Evolutionary conservation across 2,888 invertebrate genomes (phyloP).

Genomic region (Plagodis pulveraria): DNA sequence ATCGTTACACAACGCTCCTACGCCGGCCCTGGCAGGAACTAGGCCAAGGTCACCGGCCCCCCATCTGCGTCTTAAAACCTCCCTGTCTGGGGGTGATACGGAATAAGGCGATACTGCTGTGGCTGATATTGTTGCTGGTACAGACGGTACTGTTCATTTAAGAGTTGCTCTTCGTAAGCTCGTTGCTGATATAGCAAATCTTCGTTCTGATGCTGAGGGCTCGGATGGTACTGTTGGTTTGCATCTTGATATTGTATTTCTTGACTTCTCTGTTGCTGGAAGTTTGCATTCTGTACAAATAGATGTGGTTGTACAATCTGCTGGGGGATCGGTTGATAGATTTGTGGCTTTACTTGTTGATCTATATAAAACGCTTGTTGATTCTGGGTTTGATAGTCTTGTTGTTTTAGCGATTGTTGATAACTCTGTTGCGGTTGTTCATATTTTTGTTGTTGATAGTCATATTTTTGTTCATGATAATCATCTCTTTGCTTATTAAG

Average conservation of each 20-base stretch:
- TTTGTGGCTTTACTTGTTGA: neutral
- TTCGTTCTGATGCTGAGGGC: slow-evolving; percentile 14
- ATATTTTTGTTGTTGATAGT: neutral
- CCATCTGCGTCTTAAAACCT: slow-evolving; percentile 41
- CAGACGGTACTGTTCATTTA: slow-evolving; percentile 37
- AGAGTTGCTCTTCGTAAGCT: slow-evolving; percentile 29
- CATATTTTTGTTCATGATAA: neutral
- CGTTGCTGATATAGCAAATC: slow-evolving; percentile 16
- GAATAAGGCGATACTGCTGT: slow-evolving; percentile 53
- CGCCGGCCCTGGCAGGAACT: slow-evolving; percentile 51
- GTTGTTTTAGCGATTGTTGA: neutral
- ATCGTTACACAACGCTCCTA: slow-evolving; percentile 50
- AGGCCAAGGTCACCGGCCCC: slow-evolving; percentile 76
- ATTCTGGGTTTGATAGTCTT: slow-evolving; percentile 6
- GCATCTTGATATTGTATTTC: slow-evolving; percentile 41
- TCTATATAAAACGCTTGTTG: slow-evolving; percentile 2
- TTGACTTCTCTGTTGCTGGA: slow-evolving; percentile 37
- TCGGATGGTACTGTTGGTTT: slow-evolving; percentile 19
- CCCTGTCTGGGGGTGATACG: slow-evolving; percentile 38
- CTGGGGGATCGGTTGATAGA: slow-evolving; percentile 20
- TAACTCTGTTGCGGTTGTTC: slow-evolving; percentile 23
- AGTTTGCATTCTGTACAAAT: slow-evolving; percentile 33
- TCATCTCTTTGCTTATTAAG: neutral
- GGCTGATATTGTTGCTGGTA: slow-evolving; percentile 32
- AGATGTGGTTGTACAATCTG: slow-evolving; percentile 38